Percentiles rank a stretch among this genome's conserved stretches.
These are phyloP conservation scores for Cyphomyrus discorhynchus DNA, from an alignment of 2,113 vertebrate genomes.

Conservation along the genomic window DNA sequence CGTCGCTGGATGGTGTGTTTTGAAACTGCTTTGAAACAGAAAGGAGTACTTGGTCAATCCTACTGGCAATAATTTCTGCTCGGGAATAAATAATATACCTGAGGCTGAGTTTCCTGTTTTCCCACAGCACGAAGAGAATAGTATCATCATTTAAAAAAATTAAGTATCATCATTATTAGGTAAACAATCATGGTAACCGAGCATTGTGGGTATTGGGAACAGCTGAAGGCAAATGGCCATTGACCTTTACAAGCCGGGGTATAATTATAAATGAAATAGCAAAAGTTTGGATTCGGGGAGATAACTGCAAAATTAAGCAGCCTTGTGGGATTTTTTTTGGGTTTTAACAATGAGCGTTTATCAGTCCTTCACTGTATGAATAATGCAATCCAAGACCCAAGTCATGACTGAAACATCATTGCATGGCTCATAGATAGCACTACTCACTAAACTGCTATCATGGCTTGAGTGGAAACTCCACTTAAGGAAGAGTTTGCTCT, in stretches of 20 bases:
- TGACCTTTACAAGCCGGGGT: neutral
- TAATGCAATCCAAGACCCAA: neutral
- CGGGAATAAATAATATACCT: neutral
- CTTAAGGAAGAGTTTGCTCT: neutral
- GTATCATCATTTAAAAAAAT: neutral
- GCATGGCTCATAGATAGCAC: neutral
- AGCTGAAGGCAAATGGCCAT: neutral
- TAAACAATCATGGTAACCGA: neutral
- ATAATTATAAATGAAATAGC: neutral
- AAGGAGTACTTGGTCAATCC: neutral
- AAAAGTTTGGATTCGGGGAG: neutral
- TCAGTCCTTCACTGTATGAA: neutral
- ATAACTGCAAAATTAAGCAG: neutral
- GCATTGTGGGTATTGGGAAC: neutral
- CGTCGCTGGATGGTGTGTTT: neutral
- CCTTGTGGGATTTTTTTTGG: neutral
- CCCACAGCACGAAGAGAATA: neutral
- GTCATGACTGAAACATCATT: neutral
- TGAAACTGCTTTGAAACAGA: neutral
- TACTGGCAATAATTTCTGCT: neutral
- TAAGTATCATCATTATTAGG: neutral
- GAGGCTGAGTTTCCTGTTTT: neutral
- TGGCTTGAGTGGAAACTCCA: neutral
- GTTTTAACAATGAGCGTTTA: neutral
- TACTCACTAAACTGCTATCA: neutral